phyloP scores from a whole-genome alignment of 2,113 vertebrate species.

The Chlamydotis undulata region DNA sequence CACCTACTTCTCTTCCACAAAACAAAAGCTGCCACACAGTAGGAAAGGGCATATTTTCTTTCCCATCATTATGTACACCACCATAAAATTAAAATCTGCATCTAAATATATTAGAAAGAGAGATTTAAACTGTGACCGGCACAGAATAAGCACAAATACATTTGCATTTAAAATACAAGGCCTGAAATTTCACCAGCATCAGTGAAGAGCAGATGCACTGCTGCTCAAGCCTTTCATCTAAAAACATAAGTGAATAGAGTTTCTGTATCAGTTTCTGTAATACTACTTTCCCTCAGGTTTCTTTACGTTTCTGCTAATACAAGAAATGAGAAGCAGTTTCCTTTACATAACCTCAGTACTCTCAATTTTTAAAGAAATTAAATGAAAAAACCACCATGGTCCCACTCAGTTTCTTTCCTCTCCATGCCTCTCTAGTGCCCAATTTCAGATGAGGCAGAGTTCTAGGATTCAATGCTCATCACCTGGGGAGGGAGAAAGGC shows the following conservation, averaged over 20 bases:
- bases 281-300: not conserved
- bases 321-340: not conserved
- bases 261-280: not conserved
- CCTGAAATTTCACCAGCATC: not conserved
- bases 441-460: not conserved
- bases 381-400: not conserved
- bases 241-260: not conserved
- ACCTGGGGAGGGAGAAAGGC: not conserved
- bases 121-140: not conserved
- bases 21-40: not conserved
- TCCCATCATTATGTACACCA: not conserved
- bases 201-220: not conserved
- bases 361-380: not conserved
- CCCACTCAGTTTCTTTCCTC: not conserved
- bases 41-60: not conserved
- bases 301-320: not conserved
- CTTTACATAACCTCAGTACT: not conserved
- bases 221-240: not conserved
- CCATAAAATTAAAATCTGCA: not conserved
- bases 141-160: not conserved
- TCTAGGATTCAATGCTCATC: not conserved
- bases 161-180: not conserved
- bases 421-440: not conserved
- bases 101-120: not conserved
- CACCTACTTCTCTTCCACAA: not conserved